phyloP scores from a whole-genome alignment of 1,140 invertebrate genomes.

The Atta texana region DNA sequence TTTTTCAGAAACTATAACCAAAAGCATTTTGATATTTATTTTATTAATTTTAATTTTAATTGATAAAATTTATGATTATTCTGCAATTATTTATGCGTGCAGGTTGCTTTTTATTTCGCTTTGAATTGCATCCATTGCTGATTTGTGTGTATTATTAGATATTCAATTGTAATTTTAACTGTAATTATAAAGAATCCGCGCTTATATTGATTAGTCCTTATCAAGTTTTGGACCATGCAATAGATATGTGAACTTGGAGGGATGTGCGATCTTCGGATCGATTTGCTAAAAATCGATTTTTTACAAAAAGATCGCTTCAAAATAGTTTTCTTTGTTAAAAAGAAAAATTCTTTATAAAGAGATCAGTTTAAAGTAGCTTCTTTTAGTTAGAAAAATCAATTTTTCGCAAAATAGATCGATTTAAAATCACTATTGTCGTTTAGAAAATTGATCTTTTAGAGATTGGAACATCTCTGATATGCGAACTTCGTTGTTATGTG shows the following conservation, averaged over 20 bases:
- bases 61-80: not conserved
- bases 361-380: too few relatives aligned
- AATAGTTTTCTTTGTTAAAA: too few relatives aligned
- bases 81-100: not conserved
- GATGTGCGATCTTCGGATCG: too few relatives aligned
- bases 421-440: too few relatives aligned
- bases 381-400: too few relatives aligned
- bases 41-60: not conserved
- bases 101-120: not conserved
- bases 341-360: too few relatives aligned
- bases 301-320: too few relatives aligned
- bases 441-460: too few relatives aligned
- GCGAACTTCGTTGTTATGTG: not conserved
- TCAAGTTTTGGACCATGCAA: not conserved
- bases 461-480: too few relatives aligned
- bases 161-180: not conserved
- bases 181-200: not conserved
- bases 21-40: not conserved
- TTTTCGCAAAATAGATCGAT: too few relatives aligned
- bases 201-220: not conserved
- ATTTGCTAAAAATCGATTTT: too few relatives aligned
- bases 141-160: not conserved
- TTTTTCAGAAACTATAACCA: not conserved
- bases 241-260: too few relatives aligned
- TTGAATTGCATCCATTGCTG: not conserved